Evolutionary conservation across 2,113 vertebrate genomes (phyloP).

Genomic region (Sialia sialis): DNA sequence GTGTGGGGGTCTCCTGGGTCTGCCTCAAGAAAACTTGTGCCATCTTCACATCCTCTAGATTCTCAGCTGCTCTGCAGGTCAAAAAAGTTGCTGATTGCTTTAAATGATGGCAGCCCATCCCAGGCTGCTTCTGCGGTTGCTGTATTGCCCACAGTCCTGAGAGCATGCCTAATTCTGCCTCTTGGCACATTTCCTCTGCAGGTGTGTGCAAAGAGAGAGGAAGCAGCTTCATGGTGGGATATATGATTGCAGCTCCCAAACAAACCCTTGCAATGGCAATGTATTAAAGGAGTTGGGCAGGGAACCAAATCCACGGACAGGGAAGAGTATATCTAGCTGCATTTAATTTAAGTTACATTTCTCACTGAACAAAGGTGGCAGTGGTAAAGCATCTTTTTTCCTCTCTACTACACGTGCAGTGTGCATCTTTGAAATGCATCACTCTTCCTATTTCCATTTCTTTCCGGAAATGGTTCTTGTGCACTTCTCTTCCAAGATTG

Average conservation of each 20-base stretch:
- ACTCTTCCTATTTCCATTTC: not conserved
- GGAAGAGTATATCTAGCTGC: not conserved
- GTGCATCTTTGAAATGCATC: not conserved
- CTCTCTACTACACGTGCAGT: not conserved
- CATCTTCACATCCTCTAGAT: not conserved
- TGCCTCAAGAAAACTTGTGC: not conserved
- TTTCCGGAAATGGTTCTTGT: not conserved
- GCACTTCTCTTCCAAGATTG: not conserved
- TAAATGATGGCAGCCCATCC: not conserved
- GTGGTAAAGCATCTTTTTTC: not conserved
- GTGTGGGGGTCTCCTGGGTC: not conserved
- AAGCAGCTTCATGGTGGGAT: not conserved
- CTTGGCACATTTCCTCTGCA: not conserved
- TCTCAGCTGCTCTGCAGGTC: slow-evolving; percentile 9
- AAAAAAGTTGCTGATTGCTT: not conserved
- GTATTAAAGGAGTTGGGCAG: not conserved
- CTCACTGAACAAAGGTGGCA: not conserved
- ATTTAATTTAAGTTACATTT: not conserved
- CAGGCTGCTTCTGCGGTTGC: not conserved
- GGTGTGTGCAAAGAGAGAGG: not conserved
- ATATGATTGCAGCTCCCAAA: not conserved
- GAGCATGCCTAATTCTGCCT: not conserved
- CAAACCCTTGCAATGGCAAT: not conserved
- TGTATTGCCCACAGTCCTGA: not conserved
- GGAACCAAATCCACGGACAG: not conserved